Percentiles rank a stretch among this genome's conserved stretches.
Conservation (phyloP, 2,113 vertebrate genomes). For the Neolamprologus sp. region DNA sequence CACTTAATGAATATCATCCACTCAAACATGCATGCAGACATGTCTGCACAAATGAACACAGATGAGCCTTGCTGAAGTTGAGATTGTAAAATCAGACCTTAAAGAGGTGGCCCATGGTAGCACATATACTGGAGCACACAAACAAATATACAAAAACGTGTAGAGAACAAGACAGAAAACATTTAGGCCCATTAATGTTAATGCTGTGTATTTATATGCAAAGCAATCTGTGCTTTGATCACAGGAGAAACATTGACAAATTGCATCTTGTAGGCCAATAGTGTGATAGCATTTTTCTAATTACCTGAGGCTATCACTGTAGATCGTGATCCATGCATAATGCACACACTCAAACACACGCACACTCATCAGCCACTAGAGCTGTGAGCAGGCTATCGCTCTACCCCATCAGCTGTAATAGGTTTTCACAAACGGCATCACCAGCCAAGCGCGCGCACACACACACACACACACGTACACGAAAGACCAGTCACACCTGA, state of each 20-base stretch:
- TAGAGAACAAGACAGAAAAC: not conserved
- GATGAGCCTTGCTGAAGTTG: not conserved
- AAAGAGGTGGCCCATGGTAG: not conserved
- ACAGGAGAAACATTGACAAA: slow-evolving; percentile 35
- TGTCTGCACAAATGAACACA: not conserved
- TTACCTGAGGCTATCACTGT: slow-evolving; percentile 19
- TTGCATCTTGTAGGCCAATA: slow-evolving; percentile 16
- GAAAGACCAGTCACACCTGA: slow-evolving; percentile 23
- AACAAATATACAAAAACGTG: not conserved
- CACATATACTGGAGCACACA: not conserved
- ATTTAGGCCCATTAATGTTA: slow-evolving; percentile 11
- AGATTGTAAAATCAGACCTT: not conserved
- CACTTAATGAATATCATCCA: not conserved
- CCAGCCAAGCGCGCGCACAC: not conserved
- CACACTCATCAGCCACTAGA: not conserved
- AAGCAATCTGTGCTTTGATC: slow-evolving; percentile 36
- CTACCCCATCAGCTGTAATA: slow-evolving; percentile 35
- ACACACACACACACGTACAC: not conserved
- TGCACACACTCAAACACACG: not conserved
- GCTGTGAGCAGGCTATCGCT: slow-evolving; percentile 20
- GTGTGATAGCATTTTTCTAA: slow-evolving; percentile 39
- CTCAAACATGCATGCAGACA: not conserved
- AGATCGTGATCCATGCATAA: slow-evolving; percentile 30
- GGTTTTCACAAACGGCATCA: slow-evolving; percentile 34
- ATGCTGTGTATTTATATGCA: slow-evolving; percentile 36